Percentiles rank a stretch among this genome's conserved stretches.
These are phyloP conservation scores for Platalea minor DNA, from an alignment of 2,797 vertebrate genomes.

Conservation along the genomic window DNA sequence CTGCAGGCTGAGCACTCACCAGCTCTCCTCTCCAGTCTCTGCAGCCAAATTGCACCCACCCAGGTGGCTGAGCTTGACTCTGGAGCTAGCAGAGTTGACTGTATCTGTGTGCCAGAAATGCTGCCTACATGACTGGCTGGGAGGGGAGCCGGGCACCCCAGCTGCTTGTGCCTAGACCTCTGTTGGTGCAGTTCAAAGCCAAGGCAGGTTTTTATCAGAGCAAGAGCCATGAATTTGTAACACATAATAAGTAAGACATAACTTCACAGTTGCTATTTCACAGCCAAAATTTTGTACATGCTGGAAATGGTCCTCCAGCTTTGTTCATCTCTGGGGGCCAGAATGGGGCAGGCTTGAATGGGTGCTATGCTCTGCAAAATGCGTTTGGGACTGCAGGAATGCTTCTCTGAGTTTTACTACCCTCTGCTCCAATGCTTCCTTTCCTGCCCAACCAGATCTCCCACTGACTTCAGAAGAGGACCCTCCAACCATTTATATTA, in stretches of 20 bases:
- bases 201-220: neutral
- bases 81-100: neutral
- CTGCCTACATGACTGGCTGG: neutral
- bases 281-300: neutral
- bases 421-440: neutral
- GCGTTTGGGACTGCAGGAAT: neutral
- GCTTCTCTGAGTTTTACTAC: neutral
- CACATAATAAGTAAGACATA: neutral
- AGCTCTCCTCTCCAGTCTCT: neutral
- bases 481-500: slow-evolving; percentile 29
- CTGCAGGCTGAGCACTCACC: neutral
- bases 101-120: neutral
- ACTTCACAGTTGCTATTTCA: neutral
- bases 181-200: neutral
- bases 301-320: neutral
- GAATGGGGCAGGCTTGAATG: neutral
- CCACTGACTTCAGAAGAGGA: neutral
- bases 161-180: neutral
- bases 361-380: neutral
- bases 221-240: neutral
- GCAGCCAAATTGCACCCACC: neutral
- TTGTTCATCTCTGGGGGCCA: neutral
- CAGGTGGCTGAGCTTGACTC: rapidly evolving
- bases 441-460: neutral
- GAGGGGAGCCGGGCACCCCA: neutral